A percentile compares a stretch with the other conserved stretches of the same genome.
Conservation (phyloP, 2,888 invertebrate species). For the Venusia cambrica region DNA sequence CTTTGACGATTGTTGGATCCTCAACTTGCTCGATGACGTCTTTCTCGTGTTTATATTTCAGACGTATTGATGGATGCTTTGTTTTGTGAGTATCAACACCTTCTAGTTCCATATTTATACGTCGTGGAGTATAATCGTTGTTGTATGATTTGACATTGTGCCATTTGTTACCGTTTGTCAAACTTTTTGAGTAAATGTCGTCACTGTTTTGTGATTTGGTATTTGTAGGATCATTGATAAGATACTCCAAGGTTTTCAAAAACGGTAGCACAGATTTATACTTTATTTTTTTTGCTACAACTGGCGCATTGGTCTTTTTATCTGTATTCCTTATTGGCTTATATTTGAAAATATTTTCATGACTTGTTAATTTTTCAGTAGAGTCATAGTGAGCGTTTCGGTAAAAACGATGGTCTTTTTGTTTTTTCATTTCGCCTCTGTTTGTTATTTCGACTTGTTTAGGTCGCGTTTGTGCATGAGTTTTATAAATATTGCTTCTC, state of each 20-base stretch:
- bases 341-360: conserved; percentile 26
- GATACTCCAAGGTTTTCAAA: conserved; percentile 58
- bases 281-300: too few species aligned
- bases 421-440: conserved; percentile 43
- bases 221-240: conserved; percentile 37
- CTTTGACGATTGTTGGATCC: conserved; percentile 43
- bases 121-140: conserved; percentile 57
- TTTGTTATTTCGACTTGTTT: conserved; percentile 54
- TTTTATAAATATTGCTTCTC: conserved; percentile 50
- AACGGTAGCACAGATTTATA: conserved; percentile 54
- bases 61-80: conserved; percentile 44
- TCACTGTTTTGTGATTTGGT: conserved; percentile 29
- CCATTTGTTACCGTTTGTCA: conserved; percentile 59
- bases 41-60: conserved; percentile 52
- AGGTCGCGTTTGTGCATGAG: conserved; percentile 47
- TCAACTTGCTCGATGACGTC: conserved; percentile 38
- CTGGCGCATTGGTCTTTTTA: too few species aligned
- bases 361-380: conserved; percentile 31
- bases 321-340: too few species aligned
- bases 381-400: conserved; percentile 38
- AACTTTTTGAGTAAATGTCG: conserved; percentile 51
- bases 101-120: conserved; percentile 43
- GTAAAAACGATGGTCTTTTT: conserved; percentile 42
- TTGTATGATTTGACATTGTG: conserved; percentile 63
- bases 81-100: conserved; percentile 34